Evolutionary conservation across 2,888 invertebrate species (phyloP).

Genomic region (Synergus gifuensis): DNA sequence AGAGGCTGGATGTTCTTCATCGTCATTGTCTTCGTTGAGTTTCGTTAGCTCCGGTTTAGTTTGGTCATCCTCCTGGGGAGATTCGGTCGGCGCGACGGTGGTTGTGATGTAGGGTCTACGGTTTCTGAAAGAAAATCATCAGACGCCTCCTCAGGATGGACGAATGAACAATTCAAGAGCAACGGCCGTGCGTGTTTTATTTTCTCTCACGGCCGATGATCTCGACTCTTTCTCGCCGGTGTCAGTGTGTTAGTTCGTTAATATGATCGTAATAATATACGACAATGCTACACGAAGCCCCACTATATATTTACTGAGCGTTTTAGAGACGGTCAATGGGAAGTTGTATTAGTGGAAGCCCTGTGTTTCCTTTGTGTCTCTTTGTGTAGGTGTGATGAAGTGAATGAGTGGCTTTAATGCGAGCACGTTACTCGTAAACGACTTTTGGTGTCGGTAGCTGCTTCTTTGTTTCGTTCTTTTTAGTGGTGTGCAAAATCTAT

Average conservation of each 20-base stretch:
- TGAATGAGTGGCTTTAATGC: constrained; percentile 22
- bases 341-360: constrained; percentile 54
- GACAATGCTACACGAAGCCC: constrained; percentile 52
- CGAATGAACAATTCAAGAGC: neutral
- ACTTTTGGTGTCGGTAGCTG: constrained; percentile 3
- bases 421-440: neutral
- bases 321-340: constrained; percentile 51
- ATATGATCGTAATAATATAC: constrained; percentile 42
- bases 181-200: neutral
- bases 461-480: neutral
- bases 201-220: neutral
- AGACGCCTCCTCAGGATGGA: constrained; percentile 25
- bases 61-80: constrained; percentile 57
- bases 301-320: constrained; percentile 52
- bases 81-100: constrained; percentile 68
- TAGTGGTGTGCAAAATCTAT: neutral
- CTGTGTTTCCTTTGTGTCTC: neutral
- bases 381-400: neutral
- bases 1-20: constrained; percentile 43
- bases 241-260: constrained; percentile 53
- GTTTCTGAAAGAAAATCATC: constrained; percentile 65
- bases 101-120: constrained; percentile 74
- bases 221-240: constrained; percentile 29
- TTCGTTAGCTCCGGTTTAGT: constrained; percentile 45
- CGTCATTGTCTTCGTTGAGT: constrained; percentile 49